phyloP scores from a whole-genome alignment of 2,797 vertebrate species.

The Dicrostonyx torquatus region DNA sequence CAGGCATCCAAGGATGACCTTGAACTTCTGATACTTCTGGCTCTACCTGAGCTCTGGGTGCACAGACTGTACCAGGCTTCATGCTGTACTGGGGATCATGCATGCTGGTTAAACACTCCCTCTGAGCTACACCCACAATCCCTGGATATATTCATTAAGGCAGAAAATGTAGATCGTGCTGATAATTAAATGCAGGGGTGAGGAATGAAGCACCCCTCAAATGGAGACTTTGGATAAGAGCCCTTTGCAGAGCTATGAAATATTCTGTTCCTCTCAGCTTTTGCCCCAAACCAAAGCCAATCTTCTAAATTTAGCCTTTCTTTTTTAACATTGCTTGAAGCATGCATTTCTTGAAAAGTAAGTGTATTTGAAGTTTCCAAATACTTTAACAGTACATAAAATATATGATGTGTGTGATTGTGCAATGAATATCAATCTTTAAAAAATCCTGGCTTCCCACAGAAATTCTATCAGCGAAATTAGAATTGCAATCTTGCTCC shows the following conservation, averaged over 20 bases:
- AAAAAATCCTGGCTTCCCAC: slow-evolving; percentile 43
- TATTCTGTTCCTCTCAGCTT: slow-evolving; percentile 9
- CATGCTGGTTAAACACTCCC: background rate
- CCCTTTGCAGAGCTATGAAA: background rate
- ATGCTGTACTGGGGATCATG: background rate
- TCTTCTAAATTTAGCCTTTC: slow-evolving; percentile 70
- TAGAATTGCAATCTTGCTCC: slow-evolving; percentile 68
- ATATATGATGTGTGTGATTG: slow-evolving; percentile 35
- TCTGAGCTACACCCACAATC: background rate
- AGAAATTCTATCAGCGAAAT: slow-evolving; percentile 74
- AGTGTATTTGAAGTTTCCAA: slow-evolving; percentile 61
- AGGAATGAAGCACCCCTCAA: background rate
- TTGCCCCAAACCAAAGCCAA: slow-evolving; percentile 54
- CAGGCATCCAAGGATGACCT: background rate
- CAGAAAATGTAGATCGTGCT: background rate
- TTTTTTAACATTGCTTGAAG: slow-evolving; percentile 63
- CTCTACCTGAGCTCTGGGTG: background rate
- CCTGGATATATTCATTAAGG: background rate
- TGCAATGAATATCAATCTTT: slow-evolving; percentile 41
- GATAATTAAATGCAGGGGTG: background rate
- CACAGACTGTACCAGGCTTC: background rate
- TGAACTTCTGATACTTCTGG: background rate
- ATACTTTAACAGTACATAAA: slow-evolving; percentile 70
- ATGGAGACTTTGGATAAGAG: background rate
- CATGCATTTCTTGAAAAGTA: slow-evolving; percentile 70